These are phyloP conservation scores for Zelleria hepariella DNA, from an alignment of 2,888 invertebrate genomes.

Conservation along the genomic window DNA sequence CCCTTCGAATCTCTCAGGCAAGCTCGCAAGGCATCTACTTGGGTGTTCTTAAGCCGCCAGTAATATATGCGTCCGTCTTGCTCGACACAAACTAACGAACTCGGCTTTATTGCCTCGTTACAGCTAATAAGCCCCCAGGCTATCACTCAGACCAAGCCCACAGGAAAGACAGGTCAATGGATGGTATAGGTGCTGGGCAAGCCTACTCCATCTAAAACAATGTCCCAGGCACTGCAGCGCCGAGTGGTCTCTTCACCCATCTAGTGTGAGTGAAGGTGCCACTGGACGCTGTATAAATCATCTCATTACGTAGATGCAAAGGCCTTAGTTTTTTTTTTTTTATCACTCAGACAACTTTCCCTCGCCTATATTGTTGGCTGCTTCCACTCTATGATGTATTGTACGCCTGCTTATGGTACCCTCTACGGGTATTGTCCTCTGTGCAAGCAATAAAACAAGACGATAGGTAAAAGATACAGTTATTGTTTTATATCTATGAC, in stretches of 20 bases:
- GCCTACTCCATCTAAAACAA: too few relatives aligned
- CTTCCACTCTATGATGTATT: background rate
- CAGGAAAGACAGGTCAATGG: too few relatives aligned
- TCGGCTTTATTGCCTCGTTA: conserved; percentile 30
- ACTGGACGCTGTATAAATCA: too few relatives aligned
- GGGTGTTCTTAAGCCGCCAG: conserved; percentile 11
- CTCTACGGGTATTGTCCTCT: background rate
- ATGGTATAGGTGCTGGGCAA: too few relatives aligned
- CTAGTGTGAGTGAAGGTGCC: too few relatives aligned
- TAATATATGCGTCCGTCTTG: conserved; percentile 28
- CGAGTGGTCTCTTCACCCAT: too few relatives aligned
- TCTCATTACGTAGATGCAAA: too few relatives aligned
- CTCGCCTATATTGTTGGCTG: background rate
- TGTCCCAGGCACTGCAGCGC: too few relatives aligned
- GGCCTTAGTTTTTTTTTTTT: too few relatives aligned
- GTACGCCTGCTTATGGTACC: background rate
- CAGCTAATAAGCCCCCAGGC: conserved; percentile 31
- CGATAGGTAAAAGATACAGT: background rate
- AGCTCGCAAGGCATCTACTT: background rate
- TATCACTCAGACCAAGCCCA: conserved; percentile 9
- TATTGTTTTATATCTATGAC: background rate
- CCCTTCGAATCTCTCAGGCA: background rate
- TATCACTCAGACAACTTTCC: conserved; percentile 7
- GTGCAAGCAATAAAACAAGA: background rate
- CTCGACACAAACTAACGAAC: conserved; percentile 17